Conservation (phyloP, 2,888 invertebrate species). For the Heliconius cydno region DNA sequence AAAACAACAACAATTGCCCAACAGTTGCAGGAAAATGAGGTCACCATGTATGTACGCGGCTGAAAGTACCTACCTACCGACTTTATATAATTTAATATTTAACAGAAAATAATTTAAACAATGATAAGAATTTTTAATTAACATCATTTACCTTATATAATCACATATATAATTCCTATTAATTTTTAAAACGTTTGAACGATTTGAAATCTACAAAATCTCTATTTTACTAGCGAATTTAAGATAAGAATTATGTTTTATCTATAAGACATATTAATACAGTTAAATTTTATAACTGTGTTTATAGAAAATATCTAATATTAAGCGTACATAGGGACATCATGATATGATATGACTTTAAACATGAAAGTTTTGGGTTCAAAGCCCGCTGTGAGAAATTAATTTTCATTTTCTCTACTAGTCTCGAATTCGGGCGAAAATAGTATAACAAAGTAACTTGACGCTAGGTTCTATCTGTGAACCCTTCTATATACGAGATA, state of each 20-base stretch:
- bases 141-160: too few species aligned
- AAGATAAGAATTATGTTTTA: background rate
- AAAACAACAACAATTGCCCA: conserved; percentile 65
- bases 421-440: too few species aligned
- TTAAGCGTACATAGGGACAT: background rate
- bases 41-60: conserved; percentile 50
- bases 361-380: too few species aligned
- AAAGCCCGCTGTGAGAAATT: too few species aligned
- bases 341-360: background rate
- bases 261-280: background rate
- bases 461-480: background rate
- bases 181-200: too few species aligned
- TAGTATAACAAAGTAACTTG: too few species aligned
- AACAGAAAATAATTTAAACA: background rate
- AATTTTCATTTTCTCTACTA: too few species aligned
- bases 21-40: conserved; percentile 66
- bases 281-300: background rate
- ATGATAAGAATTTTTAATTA: too few species aligned
- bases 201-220: too few species aligned
- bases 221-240: too few species aligned
- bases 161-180: too few species aligned
- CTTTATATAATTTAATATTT: background rate
- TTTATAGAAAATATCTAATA: background rate
- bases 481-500: background rate
- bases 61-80: conserved; percentile 17